Conservation (phyloP, 2,888 invertebrate genomes). For the Mythimna impura region DNA sequence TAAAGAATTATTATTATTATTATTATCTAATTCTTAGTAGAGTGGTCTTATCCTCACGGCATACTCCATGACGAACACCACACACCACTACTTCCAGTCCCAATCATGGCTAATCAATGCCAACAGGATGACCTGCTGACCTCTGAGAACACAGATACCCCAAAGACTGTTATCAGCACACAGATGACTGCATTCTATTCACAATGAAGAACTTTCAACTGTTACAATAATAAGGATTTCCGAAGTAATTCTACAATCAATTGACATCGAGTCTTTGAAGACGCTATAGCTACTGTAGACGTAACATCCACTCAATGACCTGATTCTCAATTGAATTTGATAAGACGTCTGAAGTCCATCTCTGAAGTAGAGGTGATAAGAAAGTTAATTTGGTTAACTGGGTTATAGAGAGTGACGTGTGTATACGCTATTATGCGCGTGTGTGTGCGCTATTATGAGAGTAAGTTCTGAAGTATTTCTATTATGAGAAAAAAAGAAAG, state of each 20-base stretch:
- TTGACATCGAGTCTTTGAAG: constrained; percentile 12
- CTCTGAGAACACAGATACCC: constrained; percentile 16
- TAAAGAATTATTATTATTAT: too few relatives aligned
- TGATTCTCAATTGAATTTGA: constrained; percentile 32
- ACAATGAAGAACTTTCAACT: constrained; percentile 17
- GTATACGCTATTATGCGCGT: neutral
- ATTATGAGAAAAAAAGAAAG: too few relatives aligned
- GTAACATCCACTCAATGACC: constrained; percentile 20
- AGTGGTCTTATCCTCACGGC: neutral
- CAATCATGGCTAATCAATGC: constrained; percentile 18
- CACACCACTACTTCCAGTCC: constrained; percentile 1
- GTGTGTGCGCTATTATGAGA: neutral
- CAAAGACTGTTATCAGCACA: constrained; percentile 37
- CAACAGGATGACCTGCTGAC: constrained; percentile 26
- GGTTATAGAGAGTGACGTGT: neutral
- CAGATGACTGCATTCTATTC: constrained; percentile 37
- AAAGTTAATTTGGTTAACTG: constrained; percentile 30
- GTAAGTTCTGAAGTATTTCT: neutral
- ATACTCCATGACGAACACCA: constrained; percentile 1
- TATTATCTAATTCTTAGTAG: too few relatives aligned
- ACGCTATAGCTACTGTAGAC: neutral
- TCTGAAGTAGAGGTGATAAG: constrained; percentile 27
- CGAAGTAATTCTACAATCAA: constrained; percentile 16
- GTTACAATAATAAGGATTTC: constrained; percentile 37
- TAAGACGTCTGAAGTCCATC: constrained; percentile 34